phyloP scores from a whole-genome alignment of 2,888 invertebrate genomes.

The Hirtodrosophila cameraria region DNA sequence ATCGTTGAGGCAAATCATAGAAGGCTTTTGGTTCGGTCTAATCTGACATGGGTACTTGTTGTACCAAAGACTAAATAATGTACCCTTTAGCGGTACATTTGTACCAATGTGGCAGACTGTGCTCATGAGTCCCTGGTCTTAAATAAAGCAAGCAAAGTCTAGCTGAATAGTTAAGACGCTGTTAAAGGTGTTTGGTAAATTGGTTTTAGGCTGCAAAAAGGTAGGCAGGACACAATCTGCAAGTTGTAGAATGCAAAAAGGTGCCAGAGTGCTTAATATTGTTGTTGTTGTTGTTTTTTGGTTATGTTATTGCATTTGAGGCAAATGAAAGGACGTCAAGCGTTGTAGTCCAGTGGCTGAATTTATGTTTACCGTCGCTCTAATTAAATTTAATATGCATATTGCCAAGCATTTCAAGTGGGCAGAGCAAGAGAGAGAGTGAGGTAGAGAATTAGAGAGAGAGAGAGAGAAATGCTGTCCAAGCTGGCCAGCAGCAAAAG shows the following conservation, averaged over 20 bases:
- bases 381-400: slow-evolving; percentile 80
- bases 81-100: too few relatives aligned
- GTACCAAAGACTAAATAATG: too few relatives aligned
- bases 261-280: slow-evolving; percentile 24
- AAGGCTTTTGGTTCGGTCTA: too few relatives aligned
- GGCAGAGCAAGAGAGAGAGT: too few relatives aligned
- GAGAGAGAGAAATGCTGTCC: too few relatives aligned
- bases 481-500: slow-evolving; percentile 23
- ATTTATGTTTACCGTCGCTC: slow-evolving; percentile 74
- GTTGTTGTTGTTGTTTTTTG: slow-evolving; percentile 8
- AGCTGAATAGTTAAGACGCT: slow-evolving; percentile 29
- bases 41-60: too few relatives aligned
- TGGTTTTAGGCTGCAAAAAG: slow-evolving; percentile 14
- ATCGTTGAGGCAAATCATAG: too few relatives aligned
- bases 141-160: slow-evolving; percentile 36
- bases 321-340: slow-evolving; percentile 24
- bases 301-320: slow-evolving; percentile 21
- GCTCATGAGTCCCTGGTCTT: too few relatives aligned
- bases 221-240: slow-evolving; percentile 21
- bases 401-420: slow-evolving; percentile 69
- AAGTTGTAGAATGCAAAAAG: slow-evolving; percentile 30
- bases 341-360: slow-evolving; percentile 55
- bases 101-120: too few relatives aligned
- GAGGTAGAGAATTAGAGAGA: too few relatives aligned
- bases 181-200: slow-evolving; percentile 15